Evolutionary conservation across 2,113 vertebrate genomes (phyloP), one percentile per base, ranked within the genome.

Genomic region (Hirundichthys speculiger): DNA sequence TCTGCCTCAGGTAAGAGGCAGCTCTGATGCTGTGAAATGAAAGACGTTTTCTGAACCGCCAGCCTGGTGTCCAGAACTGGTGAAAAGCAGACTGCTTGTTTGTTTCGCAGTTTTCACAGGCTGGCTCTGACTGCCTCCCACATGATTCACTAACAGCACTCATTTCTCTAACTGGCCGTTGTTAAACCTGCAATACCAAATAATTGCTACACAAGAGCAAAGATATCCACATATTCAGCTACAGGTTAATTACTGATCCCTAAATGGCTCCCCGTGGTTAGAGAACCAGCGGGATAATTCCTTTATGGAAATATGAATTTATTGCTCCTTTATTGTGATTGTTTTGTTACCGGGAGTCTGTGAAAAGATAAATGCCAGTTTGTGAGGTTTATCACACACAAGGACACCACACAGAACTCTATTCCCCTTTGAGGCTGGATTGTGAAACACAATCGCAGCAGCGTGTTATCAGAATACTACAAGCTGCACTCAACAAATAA

Each of bases 1-100:
- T 0, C 90, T 99, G 84, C 97, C 97, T 68, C 97, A 99, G 96
- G 97, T 98, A 91, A 78, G 73, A 72, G 9, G 38, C 57, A 15
- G 25, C 54, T 13, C 48, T 38, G 15, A 57, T 13, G 30, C 59
- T 60, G 16, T 59, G 9, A 57, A 63, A 46, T 42, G 34, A 19
- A 68, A 50, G 2, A 19, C 24, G 58, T 63, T 27, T 77, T 27
- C 80, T 69, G 49, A 77, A 64, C 52, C 38, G 34, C 14, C 13
- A 30, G 54, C 59, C 70, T 75, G 67, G 50, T 57, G 58, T 78
- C 68, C 62, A 71, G 61, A 75, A 73, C 64, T 52, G 73, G 73
- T 45, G 67, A 78, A 73, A 59, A 55, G 61, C 71, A 64, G 52
- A 58, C 50, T 63, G 70, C 79, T 58, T 78, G 79, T 74, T 84